Evolutionary conservation across 2,888 invertebrate genomes (phyloP).

Genomic region (Cyaniris semiargus): DNA sequence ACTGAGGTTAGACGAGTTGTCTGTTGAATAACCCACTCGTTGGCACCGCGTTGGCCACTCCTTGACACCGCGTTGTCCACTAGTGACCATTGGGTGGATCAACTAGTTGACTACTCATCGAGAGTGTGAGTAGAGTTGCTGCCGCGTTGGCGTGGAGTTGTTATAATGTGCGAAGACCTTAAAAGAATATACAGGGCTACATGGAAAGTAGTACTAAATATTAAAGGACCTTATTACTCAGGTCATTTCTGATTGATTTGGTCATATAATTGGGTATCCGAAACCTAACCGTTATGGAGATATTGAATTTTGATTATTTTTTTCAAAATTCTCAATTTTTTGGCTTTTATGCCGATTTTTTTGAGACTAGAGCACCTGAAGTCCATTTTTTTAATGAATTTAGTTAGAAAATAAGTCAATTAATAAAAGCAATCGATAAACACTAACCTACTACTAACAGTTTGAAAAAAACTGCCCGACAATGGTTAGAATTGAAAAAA

Average conservation of each 20-base stretch:
- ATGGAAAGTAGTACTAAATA: too few species aligned
- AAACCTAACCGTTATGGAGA: background rate
- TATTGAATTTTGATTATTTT: too few species aligned
- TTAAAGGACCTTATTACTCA: too few species aligned
- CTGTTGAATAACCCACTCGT: constrained; percentile 18
- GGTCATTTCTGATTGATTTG: background rate
- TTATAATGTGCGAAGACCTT: constrained; percentile 16
- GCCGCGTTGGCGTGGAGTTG: constrained; percentile 20
- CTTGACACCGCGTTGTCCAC: constrained; percentile 20
- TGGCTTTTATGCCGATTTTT: too few species aligned
- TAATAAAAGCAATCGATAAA: too few species aligned
- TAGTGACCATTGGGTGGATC: constrained; percentile 20
- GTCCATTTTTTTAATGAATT: background rate
- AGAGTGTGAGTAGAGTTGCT: constrained; percentile 18
- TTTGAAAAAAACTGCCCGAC: too few species aligned
- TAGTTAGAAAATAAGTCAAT: too few species aligned
- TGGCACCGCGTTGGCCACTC: constrained; percentile 20
- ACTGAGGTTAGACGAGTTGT: constrained; percentile 20
- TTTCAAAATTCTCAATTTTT: too few species aligned
- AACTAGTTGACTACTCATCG: constrained; percentile 20
- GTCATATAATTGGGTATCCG: background rate
- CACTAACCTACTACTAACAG: too few species aligned
- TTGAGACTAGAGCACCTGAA: too few species aligned
- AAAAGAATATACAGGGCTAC: too few species aligned
- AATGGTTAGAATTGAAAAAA: too few species aligned